phyloP scores from a whole-genome alignment of 2,113 vertebrate genomes.

The Probosciger aterrimus region DNA sequence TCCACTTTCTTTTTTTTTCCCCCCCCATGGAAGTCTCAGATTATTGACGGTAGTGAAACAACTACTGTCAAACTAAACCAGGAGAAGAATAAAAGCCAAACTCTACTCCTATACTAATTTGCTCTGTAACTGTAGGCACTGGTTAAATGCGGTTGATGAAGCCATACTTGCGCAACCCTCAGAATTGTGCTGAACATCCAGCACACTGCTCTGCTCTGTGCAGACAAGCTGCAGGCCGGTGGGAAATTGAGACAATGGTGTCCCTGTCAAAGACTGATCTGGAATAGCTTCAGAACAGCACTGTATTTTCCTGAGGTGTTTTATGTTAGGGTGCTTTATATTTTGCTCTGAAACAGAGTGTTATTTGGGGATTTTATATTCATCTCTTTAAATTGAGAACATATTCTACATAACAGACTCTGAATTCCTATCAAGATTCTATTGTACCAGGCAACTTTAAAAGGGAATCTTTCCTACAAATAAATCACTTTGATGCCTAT shows the following conservation, averaged over 20 bases:
- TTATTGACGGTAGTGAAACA: not conserved
- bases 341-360: not conserved
- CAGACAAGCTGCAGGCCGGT: not conserved
- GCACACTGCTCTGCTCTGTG: fast-evolving
- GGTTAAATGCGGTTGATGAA: not conserved
- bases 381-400: not conserved
- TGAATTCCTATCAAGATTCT: not conserved
- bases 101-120: not conserved
- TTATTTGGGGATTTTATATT: not conserved
- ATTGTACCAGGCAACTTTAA: not conserved
- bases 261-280: not conserved
- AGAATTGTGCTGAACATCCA: not conserved
- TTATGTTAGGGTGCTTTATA: not conserved
- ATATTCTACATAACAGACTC: not conserved
- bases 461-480: not conserved
- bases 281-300: not conserved
- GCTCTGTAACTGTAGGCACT: not conserved
- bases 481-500: not conserved
- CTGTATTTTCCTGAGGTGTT: not conserved
- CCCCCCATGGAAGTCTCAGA: fast-evolving
- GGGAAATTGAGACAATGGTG: not conserved
- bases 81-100: not conserved
- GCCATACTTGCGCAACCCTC: not conserved
- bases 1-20: not conserved
- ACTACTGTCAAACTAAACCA: not conserved